Percentiles rank a stretch among this genome's conserved stretches.
Evolutionary conservation across 1,140 invertebrate species (phyloP).

Genomic region (Bacillus rossius): DNA sequence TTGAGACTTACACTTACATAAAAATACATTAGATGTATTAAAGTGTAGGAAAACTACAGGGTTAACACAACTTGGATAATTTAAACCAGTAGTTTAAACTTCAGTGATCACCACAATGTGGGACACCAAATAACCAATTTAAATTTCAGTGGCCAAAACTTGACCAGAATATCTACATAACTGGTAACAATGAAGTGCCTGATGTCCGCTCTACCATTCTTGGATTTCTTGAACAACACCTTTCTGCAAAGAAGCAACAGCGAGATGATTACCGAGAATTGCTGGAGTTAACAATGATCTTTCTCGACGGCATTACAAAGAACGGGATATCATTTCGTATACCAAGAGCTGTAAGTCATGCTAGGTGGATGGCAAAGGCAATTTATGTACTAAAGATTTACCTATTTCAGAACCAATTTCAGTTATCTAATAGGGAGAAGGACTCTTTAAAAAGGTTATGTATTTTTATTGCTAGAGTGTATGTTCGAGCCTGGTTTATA

Average conservation of each 20-base stretch:
- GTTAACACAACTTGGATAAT: too few relatives aligned
- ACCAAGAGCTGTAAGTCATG: conserved; percentile 34
- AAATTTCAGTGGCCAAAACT: conserved; percentile 18
- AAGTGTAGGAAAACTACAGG: too few relatives aligned
- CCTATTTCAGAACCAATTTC: conserved; percentile 32
- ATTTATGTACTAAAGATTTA: conserved; percentile 39
- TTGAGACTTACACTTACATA: too few relatives aligned
- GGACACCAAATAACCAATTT: too few relatives aligned
- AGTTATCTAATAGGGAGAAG: conserved; percentile 26
- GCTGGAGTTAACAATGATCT: conserved; percentile 37
- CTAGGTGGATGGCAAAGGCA: conserved; percentile 38
- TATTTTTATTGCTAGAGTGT: conserved; percentile 26
- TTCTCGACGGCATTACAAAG: conserved; percentile 31
- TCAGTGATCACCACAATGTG: too few relatives aligned
- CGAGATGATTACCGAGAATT: conserved; percentile 39
- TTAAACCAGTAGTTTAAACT: too few relatives aligned
- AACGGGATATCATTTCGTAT: conserved; percentile 32
- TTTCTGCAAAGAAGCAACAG: conserved; percentile 7
- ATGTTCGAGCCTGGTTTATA: conserved; percentile 29
- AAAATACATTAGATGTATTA: too few relatives aligned
- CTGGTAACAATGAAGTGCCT: conserved; percentile 9
- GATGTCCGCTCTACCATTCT: background rate
- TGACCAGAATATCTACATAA: conserved; percentile 23
- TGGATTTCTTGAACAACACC: conserved; percentile 2
- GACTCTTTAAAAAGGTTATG: conserved; percentile 27